These are phyloP conservation scores for Tenthredo livida DNA, from an alignment of 2,888 invertebrate species.

Conservation along the genomic window DNA sequence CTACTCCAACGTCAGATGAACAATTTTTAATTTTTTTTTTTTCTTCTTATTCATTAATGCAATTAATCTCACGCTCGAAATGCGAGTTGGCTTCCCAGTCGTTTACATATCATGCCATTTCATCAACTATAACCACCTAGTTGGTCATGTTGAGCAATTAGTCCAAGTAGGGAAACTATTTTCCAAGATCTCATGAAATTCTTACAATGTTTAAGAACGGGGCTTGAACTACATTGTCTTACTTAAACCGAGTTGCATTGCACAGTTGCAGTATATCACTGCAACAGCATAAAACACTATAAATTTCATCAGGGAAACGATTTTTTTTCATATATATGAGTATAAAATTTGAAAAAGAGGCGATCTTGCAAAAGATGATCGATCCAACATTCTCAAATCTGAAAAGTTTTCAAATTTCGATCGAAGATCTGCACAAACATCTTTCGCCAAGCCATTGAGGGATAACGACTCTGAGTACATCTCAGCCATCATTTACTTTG, in stretches of 20 bases:
- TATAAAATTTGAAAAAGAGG: too few relatives aligned
- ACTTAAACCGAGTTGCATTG: not conserved
- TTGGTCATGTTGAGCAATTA: not conserved
- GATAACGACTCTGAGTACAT: too few relatives aligned
- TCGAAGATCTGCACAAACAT: too few relatives aligned
- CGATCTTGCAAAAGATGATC: too few relatives aligned
- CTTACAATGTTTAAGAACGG: not conserved
- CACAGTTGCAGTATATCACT: not conserved
- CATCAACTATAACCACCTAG: not conserved
- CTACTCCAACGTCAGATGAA: not conserved
- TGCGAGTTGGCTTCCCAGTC: slow-evolving; percentile 16
- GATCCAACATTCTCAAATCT: too few relatives aligned
- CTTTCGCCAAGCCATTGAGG: too few relatives aligned
- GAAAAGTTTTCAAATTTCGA: too few relatives aligned
- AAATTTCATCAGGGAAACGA: not conserved
- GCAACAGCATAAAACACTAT: not conserved
- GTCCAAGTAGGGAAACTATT: slow-evolving; percentile 16
- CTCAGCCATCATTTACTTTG: too few relatives aligned
- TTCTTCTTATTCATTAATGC: not conserved
- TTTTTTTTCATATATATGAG: not conserved
- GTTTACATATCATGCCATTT: slow-evolving; percentile 38
- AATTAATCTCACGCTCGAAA: slow-evolving; percentile 28
- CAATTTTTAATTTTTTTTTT: not conserved
- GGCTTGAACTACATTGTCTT: slow-evolving; percentile 8
- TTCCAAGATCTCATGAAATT: slow-evolving; percentile 28